Evolutionary conservation across 1,140 invertebrate genomes (phyloP), one percentile per base, ranked within the genome.

Genomic region (Hesperophylax magnus): DNA sequence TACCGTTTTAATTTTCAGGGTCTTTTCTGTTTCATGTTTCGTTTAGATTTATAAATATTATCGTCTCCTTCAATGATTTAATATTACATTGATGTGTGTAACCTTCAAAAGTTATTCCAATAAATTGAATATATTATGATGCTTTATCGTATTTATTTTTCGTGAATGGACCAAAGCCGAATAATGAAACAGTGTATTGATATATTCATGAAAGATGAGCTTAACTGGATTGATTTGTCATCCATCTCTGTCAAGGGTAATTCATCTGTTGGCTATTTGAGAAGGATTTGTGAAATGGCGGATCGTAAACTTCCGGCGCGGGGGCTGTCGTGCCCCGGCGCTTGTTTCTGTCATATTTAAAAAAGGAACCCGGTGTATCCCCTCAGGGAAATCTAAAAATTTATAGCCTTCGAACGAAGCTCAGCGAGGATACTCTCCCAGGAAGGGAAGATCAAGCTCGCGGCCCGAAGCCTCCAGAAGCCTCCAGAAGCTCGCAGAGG

Each of bases 281-380:
- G 15, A 17, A 24, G 67, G 67, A 71, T 71, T 71, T 39, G 39
- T 20, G 47, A 71, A 71, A 71, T 71, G 39, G 67, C 39, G 67
- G 67, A 24, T 71, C 67, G 67, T 71, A 71, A 71, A 71, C 34
- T 20, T 67, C 63, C 63, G 63, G 67, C 39, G 67, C n/a, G 39
- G 22, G 34, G 77, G 14, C 72, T 31, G 72, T 27, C 67, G 22
- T 71, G 39, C 22, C 18, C n/a, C n/a, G 18, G n/a, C 31, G 63
- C 63, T 67, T 67, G 77, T 78, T 67, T 47, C 52, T 78, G 77
- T 67, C 77, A 67, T 67, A 67, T 67, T 78, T 78, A 78, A 78
- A 78, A 67, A 31, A 54, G 17, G 31, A 78, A 47, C 58, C 39
- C 39, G 39, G 67, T 52, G 22, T 53, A 71, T 52, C 67, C 67